Percentiles rank a stretch among this genome's conserved stretches.
Evolutionary conservation across 1,140 invertebrate species (phyloP).

Genomic region (Drosophila funebris): DNA sequence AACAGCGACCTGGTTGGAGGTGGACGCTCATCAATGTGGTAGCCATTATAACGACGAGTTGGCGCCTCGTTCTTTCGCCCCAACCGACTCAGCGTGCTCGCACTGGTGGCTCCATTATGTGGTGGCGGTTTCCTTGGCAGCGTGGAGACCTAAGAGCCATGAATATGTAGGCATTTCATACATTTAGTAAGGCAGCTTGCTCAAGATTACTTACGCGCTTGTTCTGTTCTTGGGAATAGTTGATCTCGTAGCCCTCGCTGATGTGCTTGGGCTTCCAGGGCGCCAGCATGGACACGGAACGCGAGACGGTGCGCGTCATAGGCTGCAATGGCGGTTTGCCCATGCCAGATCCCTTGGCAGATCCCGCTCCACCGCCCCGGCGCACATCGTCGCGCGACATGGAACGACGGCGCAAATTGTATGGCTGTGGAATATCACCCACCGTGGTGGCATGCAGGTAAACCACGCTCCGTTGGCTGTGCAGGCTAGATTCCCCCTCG

Average conservation of each 20-base stretch:
- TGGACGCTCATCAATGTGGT: conserved; percentile 71
- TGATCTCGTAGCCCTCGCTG: conserved; percentile 90
- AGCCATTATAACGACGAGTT: conserved; percentile 45
- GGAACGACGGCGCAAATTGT: conserved; percentile 72
- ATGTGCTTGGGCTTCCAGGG: conserved; percentile 92
- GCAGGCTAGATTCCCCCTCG: conserved; percentile 91
- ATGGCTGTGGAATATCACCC: conserved; percentile 83
- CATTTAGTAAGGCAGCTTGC: background rate
- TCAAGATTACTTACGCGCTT: conserved; percentile 76
- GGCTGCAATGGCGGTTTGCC: conserved; percentile 85
- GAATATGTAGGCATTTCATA: background rate
- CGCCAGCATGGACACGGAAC: conserved; percentile 92
- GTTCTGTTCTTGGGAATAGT: conserved; percentile 89
- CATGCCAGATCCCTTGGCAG: conserved; percentile 25
- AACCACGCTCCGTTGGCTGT: conserved; percentile 91
- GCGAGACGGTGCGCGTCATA: conserved; percentile 90
- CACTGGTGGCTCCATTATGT: conserved; percentile 64
- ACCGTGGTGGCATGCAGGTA: conserved; percentile 91
- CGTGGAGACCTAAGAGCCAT: conserved; percentile 58
- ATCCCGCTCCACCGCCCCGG: conserved; percentile 74
- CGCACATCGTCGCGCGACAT: conserved; percentile 89
- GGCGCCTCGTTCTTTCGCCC: conserved; percentile 53
- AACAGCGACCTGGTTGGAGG: conserved; percentile 67
- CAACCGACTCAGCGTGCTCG: conserved; percentile 66
- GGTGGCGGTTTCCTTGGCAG: conserved; percentile 72